Evolutionary conservation across 2,888 invertebrate species (phyloP).

Genomic region (Harpalus rufipes): DNA sequence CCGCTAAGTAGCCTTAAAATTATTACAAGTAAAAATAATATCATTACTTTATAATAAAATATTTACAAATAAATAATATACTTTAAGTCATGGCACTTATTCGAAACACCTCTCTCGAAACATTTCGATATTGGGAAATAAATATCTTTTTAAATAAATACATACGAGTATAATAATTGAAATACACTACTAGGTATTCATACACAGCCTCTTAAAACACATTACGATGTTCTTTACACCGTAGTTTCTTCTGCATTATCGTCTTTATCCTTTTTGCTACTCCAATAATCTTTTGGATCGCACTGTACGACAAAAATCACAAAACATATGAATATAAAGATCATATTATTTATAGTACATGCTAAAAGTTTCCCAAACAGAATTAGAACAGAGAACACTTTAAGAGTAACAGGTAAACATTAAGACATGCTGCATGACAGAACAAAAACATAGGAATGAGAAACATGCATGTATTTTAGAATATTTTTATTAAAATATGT

Average conservation of each 20-base stretch:
- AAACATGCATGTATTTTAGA: background rate
- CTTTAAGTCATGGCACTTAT: constrained; percentile 43
- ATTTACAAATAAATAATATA: constrained; percentile 8
- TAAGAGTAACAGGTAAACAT: background rate
- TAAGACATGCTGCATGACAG: background rate
- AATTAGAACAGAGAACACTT: too few relatives aligned
- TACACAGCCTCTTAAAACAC: constrained; percentile 65
- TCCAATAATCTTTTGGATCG: constrained; percentile 67
- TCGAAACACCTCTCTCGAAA: constrained; percentile 19
- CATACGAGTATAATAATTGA: constrained; percentile 38
- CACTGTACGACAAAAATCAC: constrained; percentile 31
- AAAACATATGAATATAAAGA: background rate
- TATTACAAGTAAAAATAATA: background rate
- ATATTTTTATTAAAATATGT: background rate
- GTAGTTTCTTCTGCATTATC: constrained; percentile 66
- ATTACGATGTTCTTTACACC: constrained; percentile 32
- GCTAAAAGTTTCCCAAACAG: too few relatives aligned
- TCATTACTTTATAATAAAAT: background rate
- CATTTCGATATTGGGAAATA: constrained; percentile 28
- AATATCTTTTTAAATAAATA: constrained; percentile 40
- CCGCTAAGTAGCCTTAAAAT: background rate
- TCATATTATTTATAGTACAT: background rate
- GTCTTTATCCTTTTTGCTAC: constrained; percentile 62
- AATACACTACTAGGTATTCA: constrained; percentile 65
- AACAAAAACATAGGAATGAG: background rate